Conservation (phyloP, 2,888 invertebrate species). For the Prosopocoilus inquinatus region DNA sequence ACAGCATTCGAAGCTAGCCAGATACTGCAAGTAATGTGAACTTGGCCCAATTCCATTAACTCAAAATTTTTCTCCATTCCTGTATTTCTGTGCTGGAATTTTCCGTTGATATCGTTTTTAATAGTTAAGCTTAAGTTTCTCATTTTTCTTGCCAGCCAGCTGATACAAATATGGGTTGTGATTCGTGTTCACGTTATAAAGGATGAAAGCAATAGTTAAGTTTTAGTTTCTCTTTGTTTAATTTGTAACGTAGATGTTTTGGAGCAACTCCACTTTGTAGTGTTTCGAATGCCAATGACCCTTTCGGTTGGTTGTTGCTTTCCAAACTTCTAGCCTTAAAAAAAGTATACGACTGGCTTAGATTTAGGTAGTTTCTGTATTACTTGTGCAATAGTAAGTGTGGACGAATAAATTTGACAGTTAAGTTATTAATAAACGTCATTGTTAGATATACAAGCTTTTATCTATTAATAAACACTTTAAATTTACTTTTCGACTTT, state of each 20-base stretch:
- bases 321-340: constrained; percentile 43
- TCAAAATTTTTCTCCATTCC: constrained; percentile 25
- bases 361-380: constrained; percentile 39
- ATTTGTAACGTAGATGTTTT: constrained; percentile 26
- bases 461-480: constrained; percentile 42
- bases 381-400: constrained; percentile 46
- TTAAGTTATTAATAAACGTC: constrained; percentile 39
- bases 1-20: constrained; percentile 91
- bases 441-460: constrained; percentile 43
- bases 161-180: constrained; percentile 30
- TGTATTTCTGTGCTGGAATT: constrained; percentile 23
- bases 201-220: constrained; percentile 38
- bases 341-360: constrained; percentile 47
- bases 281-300: constrained; percentile 6
- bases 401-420: constrained; percentile 38
- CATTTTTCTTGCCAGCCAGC: constrained; percentile 18
- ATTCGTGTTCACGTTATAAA: constrained; percentile 20
- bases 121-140: constrained; percentile 21
- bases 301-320: background rate
- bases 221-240: constrained; percentile 23
- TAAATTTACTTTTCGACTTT: constrained; percentile 10
- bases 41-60: background rate
- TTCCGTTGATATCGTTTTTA: constrained; percentile 26
- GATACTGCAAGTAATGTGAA: constrained; percentile 73
- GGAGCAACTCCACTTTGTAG: constrained; percentile 17